Conservation (phyloP, 2,113 vertebrate species). For the Gallinago jamesoni region DNA sequence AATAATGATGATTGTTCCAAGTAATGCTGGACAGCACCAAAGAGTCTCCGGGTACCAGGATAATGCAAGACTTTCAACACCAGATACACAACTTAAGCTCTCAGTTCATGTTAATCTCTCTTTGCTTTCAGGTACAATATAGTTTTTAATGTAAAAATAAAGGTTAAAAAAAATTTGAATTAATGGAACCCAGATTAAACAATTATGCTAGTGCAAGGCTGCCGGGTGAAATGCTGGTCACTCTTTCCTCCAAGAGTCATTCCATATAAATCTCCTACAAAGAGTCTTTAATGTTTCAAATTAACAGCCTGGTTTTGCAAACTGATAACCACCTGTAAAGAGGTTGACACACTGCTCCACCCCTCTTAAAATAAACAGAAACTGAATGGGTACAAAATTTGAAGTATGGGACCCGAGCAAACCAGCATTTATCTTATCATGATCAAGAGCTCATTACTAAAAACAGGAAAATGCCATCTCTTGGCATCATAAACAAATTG, state of each 20-base stretch:
- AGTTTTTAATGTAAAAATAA: background rate
- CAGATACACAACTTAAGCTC: background rate
- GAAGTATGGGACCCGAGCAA: background rate
- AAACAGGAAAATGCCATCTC: background rate
- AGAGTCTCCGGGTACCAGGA: background rate
- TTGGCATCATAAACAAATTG: background rate
- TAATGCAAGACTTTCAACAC: background rate
- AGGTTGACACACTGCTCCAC: background rate
- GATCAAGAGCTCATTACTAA: background rate
- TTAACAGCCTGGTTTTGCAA: background rate
- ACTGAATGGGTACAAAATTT: background rate
- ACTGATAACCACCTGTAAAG: background rate
- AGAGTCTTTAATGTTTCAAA: background rate
- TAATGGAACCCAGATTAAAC: background rate
- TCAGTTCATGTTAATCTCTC: background rate
- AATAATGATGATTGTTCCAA: background rate
- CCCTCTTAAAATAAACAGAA: background rate
- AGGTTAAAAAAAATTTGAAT: background rate
- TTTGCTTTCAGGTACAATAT: background rate
- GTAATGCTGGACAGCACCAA: conserved; percentile 21
- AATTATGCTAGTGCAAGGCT: background rate
- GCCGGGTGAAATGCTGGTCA: background rate
- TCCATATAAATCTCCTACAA: background rate
- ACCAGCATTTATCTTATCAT: background rate
- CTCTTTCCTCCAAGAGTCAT: background rate